Percentiles rank a stretch among this genome's conserved stretches.
phyloP scores from a whole-genome alignment of 2,888 invertebrate genomes.

The Troides aeacus region DNA sequence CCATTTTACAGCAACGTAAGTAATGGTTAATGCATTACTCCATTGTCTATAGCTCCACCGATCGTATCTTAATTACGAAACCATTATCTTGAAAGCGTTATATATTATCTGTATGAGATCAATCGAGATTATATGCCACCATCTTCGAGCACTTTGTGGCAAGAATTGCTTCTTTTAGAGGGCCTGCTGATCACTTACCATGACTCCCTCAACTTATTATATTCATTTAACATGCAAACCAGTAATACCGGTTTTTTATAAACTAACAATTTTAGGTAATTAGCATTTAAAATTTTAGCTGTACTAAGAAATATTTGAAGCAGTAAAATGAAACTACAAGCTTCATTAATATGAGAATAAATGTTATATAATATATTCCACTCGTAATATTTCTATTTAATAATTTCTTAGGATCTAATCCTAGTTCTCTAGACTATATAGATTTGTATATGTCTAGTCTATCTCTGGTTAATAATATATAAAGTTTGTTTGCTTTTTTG shows the following conservation, averaged over 20 bases:
- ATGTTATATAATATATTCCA: background rate
- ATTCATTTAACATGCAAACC: background rate
- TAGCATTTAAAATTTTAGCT: background rate
- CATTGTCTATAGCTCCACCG: slow-evolving; percentile 15
- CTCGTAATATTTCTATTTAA: background rate
- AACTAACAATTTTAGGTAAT: background rate
- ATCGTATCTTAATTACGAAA: slow-evolving; percentile 22
- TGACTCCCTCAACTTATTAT: background rate
- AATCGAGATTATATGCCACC: slow-evolving; percentile 4
- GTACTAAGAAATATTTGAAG: background rate
- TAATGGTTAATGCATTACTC: slow-evolving; percentile 19
- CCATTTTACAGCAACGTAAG: slow-evolving; percentile 8
- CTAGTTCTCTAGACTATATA: too few relatives aligned
- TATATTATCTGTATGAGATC: background rate
- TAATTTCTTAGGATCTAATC: too few relatives aligned
- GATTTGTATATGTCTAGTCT: too few relatives aligned
- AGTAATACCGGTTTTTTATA: background rate
- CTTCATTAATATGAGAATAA: background rate
- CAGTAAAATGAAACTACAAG: background rate
- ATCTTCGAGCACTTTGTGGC: background rate
- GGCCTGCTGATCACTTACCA: background rate
- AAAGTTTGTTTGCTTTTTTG: too few relatives aligned
- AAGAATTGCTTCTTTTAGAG: background rate
- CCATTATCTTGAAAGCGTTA: slow-evolving; percentile 11
- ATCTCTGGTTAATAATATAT: too few relatives aligned